phyloP scores from a whole-genome alignment of 2,113 vertebrate genomes.

The Macrotis lagotis region DNA sequence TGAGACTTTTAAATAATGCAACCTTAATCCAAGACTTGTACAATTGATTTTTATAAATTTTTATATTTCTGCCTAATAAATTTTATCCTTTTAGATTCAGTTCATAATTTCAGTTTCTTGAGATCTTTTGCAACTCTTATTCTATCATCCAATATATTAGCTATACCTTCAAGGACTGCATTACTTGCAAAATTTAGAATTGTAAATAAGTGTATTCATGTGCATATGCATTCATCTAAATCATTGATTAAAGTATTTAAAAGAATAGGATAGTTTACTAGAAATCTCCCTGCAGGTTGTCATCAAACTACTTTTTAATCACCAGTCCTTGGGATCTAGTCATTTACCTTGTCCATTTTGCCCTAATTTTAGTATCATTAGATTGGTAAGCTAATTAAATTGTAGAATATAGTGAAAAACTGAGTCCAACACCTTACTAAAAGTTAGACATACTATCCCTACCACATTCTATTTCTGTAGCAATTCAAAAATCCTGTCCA shows the following conservation, averaged over 20 bases:
- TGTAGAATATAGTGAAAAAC: background rate
- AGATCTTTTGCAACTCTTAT: background rate
- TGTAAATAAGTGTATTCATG: background rate
- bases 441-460: background rate
- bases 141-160: background rate
- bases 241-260: background rate
- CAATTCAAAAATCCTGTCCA: background rate
- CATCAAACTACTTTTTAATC: background rate
- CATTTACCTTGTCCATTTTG: background rate
- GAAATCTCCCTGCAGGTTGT: background rate
- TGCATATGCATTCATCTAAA: background rate
- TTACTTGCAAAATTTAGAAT: background rate
- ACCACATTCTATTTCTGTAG: background rate
- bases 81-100: background rate
- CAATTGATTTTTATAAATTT: background rate
- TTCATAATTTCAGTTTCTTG: background rate
- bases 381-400: background rate
- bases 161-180: background rate
- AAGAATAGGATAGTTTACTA: background rate
- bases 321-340: background rate
- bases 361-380: background rate
- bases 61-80: background rate
- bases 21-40: background rate
- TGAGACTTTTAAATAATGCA: background rate
- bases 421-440: background rate